Conservation (phyloP, 2,888 invertebrate species). For the Cheilosia scutellata region DNA sequence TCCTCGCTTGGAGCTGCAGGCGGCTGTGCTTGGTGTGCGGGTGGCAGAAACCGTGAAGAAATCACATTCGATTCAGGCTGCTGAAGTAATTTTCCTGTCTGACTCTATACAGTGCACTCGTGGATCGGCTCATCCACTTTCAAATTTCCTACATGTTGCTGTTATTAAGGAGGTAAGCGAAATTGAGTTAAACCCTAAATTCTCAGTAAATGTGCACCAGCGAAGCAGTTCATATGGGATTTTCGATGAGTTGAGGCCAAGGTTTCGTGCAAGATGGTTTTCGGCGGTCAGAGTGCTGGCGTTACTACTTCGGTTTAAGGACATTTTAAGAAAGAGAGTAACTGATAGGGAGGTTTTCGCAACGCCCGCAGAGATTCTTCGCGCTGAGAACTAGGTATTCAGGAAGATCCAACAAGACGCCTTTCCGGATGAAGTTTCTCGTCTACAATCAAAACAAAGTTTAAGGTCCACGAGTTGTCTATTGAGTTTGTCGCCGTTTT, state of each 20-base stretch:
- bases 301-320: conserved; percentile 16
- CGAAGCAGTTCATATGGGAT: neutral
- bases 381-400: conserved; percentile 9
- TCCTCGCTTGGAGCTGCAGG: conserved; percentile 29
- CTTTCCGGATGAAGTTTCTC: conserved; percentile 9
- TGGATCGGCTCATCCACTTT: conserved; percentile 22
- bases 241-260: conserved; percentile 21
- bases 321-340: neutral
- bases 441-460: neutral
- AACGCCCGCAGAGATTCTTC: neutral
- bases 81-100: conserved; percentile 25
- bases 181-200: neutral
- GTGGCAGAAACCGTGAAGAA: conserved; percentile 27
- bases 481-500: conserved; percentile 8
- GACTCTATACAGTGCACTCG: conserved; percentile 40
- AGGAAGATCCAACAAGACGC: conserved; percentile 25
- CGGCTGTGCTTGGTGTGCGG: conserved; percentile 30
- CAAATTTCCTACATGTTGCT: conserved; percentile 33
- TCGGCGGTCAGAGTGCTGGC: conserved; percentile 11
- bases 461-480: neutral
- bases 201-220: conserved; percentile 9
- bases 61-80: conserved; percentile 16
- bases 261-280: conserved; percentile 23
- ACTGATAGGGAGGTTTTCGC: conserved; percentile 8
- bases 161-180: too few species aligned